Evolutionary conservation across 2,797 vertebrate species (phyloP), one percentile per base, ranked within the genome.

Genomic region (Aeoliscus strigatus): DNA sequence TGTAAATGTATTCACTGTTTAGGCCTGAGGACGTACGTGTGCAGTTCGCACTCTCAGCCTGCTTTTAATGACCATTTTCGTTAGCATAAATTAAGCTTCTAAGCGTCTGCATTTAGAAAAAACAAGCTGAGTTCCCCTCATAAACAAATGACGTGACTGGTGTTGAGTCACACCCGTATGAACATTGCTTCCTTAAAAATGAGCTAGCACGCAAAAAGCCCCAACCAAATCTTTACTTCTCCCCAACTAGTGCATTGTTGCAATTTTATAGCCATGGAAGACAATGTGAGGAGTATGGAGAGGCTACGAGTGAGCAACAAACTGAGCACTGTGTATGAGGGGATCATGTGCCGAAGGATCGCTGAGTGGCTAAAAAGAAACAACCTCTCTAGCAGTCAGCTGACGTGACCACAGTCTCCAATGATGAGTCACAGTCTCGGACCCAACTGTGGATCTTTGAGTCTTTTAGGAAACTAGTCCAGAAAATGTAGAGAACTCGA

Each of bases 321-420:
- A 77, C 45, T 69, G 49, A 70, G 73, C 51, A 23, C 73, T 80
- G 53, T 76, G 63, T 71, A 53, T 63, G 52, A 74, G 65, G 4
- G 30, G 54, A 68, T 85, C 85, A 84, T 80, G 78, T 69, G 81
- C 64, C 61, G 27, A 14, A 54, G 65, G 62, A 70, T 54, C 34
- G 60, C 70, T 66, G 72, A 83, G 51, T 68, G 45, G 71, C 32
- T n/a, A n/a, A n/a, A n/a, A n/a, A n/a, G n/a, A n/a, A 75, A 61
- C 64, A 85, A 80, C 45, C 64, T 46, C 71, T 70, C 50, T 47
- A 56, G 57, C 67, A 63, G 70, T 85, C 84, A 90, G 79, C 78
- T 85, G 82, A 82, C 40, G 12, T 47, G 68, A 64, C 70, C 65
- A n/a, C 43, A 60, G 56, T 66, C 51, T 50, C 53, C 49, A 21